Percentiles rank a stretch among this genome's conserved stretches.
These are phyloP conservation scores for Phaenicophaeus curvirostris DNA, from an alignment of 2,797 vertebrate genomes.

Conservation along the genomic window DNA sequence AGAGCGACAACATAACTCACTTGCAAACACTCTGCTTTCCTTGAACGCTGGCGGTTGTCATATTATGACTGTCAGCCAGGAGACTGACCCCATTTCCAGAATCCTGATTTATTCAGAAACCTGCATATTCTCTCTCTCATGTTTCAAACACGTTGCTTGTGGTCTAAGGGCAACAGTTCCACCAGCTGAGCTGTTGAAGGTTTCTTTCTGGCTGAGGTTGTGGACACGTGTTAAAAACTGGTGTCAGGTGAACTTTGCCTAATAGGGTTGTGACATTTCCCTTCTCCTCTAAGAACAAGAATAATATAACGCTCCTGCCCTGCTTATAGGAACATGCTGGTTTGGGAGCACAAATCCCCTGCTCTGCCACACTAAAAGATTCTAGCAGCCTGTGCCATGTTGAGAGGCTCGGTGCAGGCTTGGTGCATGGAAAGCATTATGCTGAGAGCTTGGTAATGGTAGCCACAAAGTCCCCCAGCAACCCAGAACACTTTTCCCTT, in stretches of 20 bases:
- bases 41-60: background rate
- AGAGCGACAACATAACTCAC: background rate
- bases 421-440: accelerated
- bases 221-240: background rate
- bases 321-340: background rate
- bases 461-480: background rate
- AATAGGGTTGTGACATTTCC: background rate
- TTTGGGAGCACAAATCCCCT: background rate
- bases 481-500: background rate
- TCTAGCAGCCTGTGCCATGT: background rate
- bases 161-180: slow-evolving; percentile 3
- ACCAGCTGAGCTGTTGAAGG: background rate
- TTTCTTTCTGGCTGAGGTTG: slow-evolving; percentile 32
- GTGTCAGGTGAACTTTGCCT: background rate
- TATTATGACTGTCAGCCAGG: background rate
- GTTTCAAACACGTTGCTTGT: background rate
- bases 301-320: background rate
- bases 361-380: background rate
- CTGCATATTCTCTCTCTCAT: background rate
- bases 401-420: background rate
- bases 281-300: background rate
- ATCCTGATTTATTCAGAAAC: slow-evolving; percentile 12
- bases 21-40: background rate
- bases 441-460: accelerated
- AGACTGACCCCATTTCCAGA: background rate